phyloP scores from a whole-genome alignment of 2,113 vertebrate species.

The Odontophorus gujanensis region DNA sequence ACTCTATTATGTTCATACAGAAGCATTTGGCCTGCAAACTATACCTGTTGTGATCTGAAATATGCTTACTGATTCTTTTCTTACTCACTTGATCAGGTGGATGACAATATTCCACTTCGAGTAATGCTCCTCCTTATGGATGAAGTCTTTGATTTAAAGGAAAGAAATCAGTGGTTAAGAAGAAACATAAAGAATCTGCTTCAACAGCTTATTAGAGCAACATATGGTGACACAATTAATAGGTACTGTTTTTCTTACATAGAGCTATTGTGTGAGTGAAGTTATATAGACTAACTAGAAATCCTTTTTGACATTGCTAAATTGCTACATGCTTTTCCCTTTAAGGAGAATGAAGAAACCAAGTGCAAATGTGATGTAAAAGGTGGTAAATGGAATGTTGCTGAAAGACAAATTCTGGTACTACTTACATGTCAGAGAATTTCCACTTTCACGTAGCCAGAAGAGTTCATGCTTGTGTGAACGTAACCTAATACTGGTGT shows the following conservation, averaged over 20 bases:
- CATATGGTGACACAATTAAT: slow-evolving; percentile 97
- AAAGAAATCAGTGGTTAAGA: slow-evolving; percentile 98
- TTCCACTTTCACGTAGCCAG: background rate
- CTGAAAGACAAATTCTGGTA: background rate
- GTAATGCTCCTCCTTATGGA: slow-evolving; percentile 99
- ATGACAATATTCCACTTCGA: slow-evolving; percentile 96
- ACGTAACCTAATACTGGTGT: background rate
- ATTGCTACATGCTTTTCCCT: background rate
- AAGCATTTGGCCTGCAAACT: background rate
- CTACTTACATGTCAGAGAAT: background rate
- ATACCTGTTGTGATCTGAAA: background rate
- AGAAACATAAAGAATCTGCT: slow-evolving; percentile 98
- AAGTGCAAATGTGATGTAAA: background rate
- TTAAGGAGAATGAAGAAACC: background rate
- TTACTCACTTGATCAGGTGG: slow-evolving; percentile 82
- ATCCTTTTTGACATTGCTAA: background rate
- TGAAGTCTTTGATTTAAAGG: slow-evolving; percentile 98
- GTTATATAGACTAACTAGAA: background rate
- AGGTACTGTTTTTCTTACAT: slow-evolving; percentile 78
- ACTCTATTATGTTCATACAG: background rate
- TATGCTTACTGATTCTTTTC: background rate
- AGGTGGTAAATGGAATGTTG: background rate
- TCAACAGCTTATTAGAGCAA: slow-evolving; percentile 97
- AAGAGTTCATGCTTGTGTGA: fast-evolving
- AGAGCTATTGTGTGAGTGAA: background rate